phyloP scores from a whole-genome alignment of 1,140 invertebrate genomes.

The Drosophila equinoxialis region DNA sequence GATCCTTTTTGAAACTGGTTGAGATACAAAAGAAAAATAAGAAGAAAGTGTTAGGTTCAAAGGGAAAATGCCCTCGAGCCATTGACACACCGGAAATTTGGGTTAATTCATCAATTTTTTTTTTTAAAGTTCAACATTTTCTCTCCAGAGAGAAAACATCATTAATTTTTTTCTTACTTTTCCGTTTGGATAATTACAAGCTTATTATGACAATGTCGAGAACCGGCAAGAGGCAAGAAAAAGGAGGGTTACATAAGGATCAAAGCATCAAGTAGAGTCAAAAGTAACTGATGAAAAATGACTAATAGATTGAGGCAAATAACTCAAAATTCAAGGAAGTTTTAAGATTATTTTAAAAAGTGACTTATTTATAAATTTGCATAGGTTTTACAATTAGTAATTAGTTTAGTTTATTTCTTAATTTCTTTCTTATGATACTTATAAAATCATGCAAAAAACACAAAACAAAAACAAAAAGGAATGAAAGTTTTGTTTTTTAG shows the following conservation, averaged over 20 bases:
- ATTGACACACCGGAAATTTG: slow-evolving; percentile 72
- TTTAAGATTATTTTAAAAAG: no score
- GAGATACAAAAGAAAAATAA: slow-evolving; percentile 14
- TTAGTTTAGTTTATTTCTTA: no score
- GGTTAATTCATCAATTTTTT: slow-evolving; percentile 67
- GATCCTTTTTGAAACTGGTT: slow-evolving; percentile 49
- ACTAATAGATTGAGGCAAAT: slow-evolving; percentile 1
- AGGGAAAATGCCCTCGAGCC: slow-evolving; percentile 47
- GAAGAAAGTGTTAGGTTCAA: slow-evolving; percentile 57
- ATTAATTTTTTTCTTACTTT: not conserved
- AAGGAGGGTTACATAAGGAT: not conserved
- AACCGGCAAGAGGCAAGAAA: not conserved
- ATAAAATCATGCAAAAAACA: no score
- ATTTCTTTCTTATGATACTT: no score
- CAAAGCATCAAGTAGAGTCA: slow-evolving; percentile 20
- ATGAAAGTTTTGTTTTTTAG: no score
- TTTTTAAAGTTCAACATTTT: not conserved
- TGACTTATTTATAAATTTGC: no score
- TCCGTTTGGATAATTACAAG: not conserved
- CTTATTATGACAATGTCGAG: slow-evolving; percentile 5
- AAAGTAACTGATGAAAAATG: slow-evolving; percentile 1
- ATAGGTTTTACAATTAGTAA: no score
- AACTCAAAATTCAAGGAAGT: not conserved
- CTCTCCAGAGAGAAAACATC: not conserved
- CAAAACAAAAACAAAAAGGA: no score